Evolutionary conservation across 1,140 invertebrate genomes (phyloP), one percentile per base, ranked within the genome.

Genomic region (Vollenhovia emeryi): DNA sequence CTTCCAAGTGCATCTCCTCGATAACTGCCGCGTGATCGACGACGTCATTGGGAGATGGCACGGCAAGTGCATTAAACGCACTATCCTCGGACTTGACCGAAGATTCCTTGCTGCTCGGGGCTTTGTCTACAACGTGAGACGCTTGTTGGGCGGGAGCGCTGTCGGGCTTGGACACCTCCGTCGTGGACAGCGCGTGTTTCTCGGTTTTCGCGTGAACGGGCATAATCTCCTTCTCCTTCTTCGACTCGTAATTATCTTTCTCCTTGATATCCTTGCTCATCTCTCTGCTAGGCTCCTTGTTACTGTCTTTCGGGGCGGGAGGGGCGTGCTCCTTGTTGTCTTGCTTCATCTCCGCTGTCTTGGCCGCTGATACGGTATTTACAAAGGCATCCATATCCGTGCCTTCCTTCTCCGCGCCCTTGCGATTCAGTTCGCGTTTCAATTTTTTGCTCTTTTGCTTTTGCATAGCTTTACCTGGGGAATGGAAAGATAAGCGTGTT

Each of bases 301-400:
- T 92, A 21, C 52, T 85, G 27, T 93, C 87, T 66, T 90, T 92
- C 0, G 57, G 48, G 4, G 62, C n/a, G 27, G 73, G 15, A 21
- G 18, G 18, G 18, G 66, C 2, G n/a, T 82, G 78, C 55, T 92
- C 89, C 48, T 91, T 91, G 59, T 57, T 87, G n/a, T 90, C 89
- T 30, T 85, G 87, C 76, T 89, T 89, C 24, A 50, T 59, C 50
- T 93, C 91, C 36, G 88, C 73, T 62, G 92, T 92, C 3, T 86
- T 73, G 13, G 89, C 33, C n/a, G 89, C 45, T 30, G 90, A 73
- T 27, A 88, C 80, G 18, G 92, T 62, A 74, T 94, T 94, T 40
- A 94, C 92, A 87, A 95, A 95, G 43, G 95, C 95, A 89, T 95
- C 95, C 95, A 95, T 95, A 71, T 95, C 95, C 6, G 95, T 94